phyloP scores from a whole-genome alignment of 2,888 invertebrate genomes.

The Hedya salicella region DNA sequence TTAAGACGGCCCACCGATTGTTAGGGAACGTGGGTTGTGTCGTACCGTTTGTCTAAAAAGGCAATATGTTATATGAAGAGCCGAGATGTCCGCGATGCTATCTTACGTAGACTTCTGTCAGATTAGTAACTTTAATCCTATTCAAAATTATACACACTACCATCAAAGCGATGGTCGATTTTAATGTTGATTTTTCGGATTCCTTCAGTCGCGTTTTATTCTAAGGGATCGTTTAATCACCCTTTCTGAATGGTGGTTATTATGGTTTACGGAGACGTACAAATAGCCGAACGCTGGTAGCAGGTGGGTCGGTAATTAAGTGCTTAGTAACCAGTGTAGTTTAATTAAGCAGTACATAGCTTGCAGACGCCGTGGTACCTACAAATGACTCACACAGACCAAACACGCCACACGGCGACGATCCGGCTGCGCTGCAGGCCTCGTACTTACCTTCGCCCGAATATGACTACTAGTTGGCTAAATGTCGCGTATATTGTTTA shows the following conservation, averaged over 20 bases:
- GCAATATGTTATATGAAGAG: constrained; percentile 70
- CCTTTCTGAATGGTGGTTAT: constrained; percentile 18
- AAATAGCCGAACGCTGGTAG: constrained; percentile 48
- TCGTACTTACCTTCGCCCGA: background rate
- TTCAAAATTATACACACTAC: constrained; percentile 59
- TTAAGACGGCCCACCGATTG: constrained; percentile 70
- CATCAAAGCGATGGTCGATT: constrained; percentile 23
- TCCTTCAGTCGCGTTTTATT: constrained; percentile 21
- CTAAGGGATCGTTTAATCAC: background rate
- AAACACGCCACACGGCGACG: background rate
- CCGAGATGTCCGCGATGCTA: constrained; percentile 62
- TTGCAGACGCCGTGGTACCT: constrained; percentile 33
- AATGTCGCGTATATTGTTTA: background rate
- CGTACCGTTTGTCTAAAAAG: constrained; percentile 68
- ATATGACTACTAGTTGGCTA: background rate
- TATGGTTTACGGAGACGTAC: constrained; percentile 20
- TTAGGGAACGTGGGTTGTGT: constrained; percentile 68
- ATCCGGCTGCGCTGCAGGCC: constrained; percentile 4
- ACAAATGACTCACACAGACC: constrained; percentile 25
- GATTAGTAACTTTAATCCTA: constrained; percentile 67
- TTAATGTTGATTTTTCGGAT: constrained; percentile 39
- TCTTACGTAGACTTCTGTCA: constrained; percentile 66
- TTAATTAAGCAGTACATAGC: constrained; percentile 56
- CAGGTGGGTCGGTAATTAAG: constrained; percentile 59
- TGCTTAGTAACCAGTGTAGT: constrained; percentile 52